Evolutionary conservation across 2,888 invertebrate species (phyloP).

Genomic region (Platycheirus albimanus): DNA sequence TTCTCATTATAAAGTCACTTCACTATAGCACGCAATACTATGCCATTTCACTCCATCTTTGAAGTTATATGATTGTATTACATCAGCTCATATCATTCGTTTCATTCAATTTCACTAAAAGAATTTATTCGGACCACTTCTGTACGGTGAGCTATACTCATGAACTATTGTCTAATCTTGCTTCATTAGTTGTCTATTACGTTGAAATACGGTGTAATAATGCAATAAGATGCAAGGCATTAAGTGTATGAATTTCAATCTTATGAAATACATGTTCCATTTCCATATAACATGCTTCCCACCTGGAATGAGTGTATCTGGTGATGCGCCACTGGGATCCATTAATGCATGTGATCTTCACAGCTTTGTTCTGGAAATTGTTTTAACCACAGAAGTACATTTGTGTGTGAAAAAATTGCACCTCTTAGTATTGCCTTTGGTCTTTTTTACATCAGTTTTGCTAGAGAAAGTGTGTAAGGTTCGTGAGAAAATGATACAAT

Average conservation of each 20-base stretch:
- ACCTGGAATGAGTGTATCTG: conserved; percentile 29
- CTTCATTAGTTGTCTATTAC: background rate
- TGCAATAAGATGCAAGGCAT: conserved; percentile 29
- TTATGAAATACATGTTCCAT: conserved; percentile 45
- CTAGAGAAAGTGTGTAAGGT: background rate
- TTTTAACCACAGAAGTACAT: conserved; percentile 21
- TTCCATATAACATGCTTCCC: conserved; percentile 2
- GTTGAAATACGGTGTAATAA: conserved; percentile 4
- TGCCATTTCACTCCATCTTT: background rate
- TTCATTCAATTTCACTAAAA: conserved; percentile 30
- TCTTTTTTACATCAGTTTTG: too few relatives aligned
- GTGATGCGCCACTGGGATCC: conserved; percentile 25
- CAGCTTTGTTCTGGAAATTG: conserved; percentile 61
- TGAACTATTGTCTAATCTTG: conserved; percentile 21
- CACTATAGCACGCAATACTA: too few relatives aligned
- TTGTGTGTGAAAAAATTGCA: background rate
- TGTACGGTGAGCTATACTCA: conserved; percentile 10
- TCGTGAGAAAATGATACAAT: background rate
- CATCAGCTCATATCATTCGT: too few relatives aligned
- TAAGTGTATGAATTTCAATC: conserved; percentile 7
- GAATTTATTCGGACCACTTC: conserved; percentile 47
- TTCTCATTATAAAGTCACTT: too few relatives aligned
- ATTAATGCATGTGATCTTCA: conserved; percentile 21
- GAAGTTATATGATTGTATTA: too few relatives aligned
- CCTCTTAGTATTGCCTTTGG: background rate